phyloP scores from a whole-genome alignment of 2,113 vertebrate species.

The Asarcornis scutulata region DNA sequence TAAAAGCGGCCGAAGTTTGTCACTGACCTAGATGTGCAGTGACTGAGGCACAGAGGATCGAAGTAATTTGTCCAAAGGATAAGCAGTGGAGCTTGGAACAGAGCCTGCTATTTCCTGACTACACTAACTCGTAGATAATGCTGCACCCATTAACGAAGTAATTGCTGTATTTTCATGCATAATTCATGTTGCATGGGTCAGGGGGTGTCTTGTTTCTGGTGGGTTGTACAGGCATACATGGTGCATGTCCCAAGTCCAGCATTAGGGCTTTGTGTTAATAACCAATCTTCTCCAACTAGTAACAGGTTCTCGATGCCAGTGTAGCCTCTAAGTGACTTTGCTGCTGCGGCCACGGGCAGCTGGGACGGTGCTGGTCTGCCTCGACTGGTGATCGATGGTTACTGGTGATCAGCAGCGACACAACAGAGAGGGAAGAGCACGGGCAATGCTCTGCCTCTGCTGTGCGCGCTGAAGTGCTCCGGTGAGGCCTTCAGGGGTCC shows the following conservation, averaged over 20 bases:
- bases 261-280: neutral
- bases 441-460: neutral
- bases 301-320: neutral
- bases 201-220: neutral
- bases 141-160: neutral
- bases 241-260: neutral
- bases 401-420: neutral
- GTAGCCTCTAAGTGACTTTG: neutral
- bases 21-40: neutral
- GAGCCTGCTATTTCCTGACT: neutral
- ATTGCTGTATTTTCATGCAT: neutral
- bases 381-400: neutral
- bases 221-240: neutral
- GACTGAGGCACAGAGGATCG: neutral
- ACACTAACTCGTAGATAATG: neutral
- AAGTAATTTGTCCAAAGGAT: neutral
- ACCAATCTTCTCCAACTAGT: neutral
- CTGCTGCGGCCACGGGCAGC: neutral
- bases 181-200: too few species aligned
- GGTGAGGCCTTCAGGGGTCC: accelerated
- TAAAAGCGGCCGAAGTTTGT: neutral
- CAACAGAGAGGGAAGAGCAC: neutral
- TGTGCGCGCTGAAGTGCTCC: neutral
- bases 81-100: neutral
- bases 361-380: neutral